Base-by-base conservation (phyloP, 2,113 vertebrate species). In the Elanoides forficatus region DNA sequence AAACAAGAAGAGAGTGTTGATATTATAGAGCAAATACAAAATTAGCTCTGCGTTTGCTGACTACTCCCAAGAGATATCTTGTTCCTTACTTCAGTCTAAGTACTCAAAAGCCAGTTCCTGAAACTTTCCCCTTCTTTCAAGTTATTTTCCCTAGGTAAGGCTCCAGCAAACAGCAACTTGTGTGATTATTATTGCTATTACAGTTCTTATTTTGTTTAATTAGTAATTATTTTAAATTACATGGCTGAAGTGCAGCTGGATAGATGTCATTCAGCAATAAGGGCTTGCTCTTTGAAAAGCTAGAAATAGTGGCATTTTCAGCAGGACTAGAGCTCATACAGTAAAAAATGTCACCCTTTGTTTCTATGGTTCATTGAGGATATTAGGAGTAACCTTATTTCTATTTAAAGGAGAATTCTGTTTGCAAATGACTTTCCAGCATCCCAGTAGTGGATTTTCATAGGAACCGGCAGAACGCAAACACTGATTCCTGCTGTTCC, bases 141-240 rank as follows among this genome's bases (percentile, higher is more conserved):
- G 65, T 29, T 22, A 27, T 88, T 91, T 62, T 80, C 15, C 15
- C 47, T 17, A 81, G 34, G 81, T 92, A 86, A 93, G 1, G 13
- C 63, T 92, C 66, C 94, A 93, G 81, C 91, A 92, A 94, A 93
- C 50, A 93, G 71, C 66, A 89, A 93, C 74, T 93, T 86, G 16
- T 56, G 52, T 70, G 81, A 96, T 85, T 91, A 92, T 94, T 93
- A 97, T 52, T 95, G 84, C 89, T 93, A 81, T 80, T 88, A 92
- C 29, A 82, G 62, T 79, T 88, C 96, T 92, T 89, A 74, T 81
- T 98, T 93, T 76, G 42, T 67, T 97, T 96, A 97, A 91, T 95
- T 97, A 94, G 84, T 94, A 96, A 97, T 97, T 97, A 93, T 94
- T 96, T 97, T 89, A 96, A 96, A 97, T 97, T 91, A 92, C 87